Conservation (phyloP, 2,113 vertebrate species). For the Eptesicus fuscus region DNA sequence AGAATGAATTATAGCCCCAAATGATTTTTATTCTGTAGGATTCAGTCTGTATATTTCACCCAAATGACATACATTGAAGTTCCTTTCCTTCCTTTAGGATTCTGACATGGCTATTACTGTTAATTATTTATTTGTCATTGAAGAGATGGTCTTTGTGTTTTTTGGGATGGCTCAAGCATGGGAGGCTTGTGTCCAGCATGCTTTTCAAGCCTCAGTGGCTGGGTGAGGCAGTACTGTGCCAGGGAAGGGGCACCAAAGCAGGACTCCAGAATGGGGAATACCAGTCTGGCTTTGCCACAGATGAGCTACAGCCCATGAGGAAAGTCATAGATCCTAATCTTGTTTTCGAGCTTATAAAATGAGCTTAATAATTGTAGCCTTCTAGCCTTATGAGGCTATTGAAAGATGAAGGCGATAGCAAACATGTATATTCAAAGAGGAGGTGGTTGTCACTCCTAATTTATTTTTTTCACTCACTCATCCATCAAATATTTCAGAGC, state of each 20-base stretch:
- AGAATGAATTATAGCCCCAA: neutral
- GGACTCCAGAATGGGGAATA: neutral
- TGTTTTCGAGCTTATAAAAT: neutral
- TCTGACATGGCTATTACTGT: neutral
- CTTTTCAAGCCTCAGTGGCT: neutral
- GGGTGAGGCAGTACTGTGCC: rapidly evolving
- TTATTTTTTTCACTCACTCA: slow-evolving; percentile 23
- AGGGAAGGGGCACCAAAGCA: neutral
- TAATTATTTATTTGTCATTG: neutral
- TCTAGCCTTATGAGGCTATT: neutral
- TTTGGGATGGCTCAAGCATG: neutral
- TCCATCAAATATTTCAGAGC: neutral
- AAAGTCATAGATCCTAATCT: neutral
- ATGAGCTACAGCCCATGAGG: neutral
- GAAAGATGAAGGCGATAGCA: neutral
- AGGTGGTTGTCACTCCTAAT: slow-evolving; percentile 13
- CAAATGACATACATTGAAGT: neutral
- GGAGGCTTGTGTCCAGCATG: neutral
- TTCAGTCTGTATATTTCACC: neutral
- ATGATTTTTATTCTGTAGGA: neutral
- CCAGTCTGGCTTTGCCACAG: neutral
- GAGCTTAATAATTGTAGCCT: neutral
- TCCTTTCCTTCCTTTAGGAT: neutral
- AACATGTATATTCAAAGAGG: slow-evolving; percentile 5
- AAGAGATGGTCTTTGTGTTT: neutral